Percentiles rank a stretch among this genome's conserved stretches.
Conservation (phyloP, 2,888 invertebrate genomes). For the Aromia moschata region DNA sequence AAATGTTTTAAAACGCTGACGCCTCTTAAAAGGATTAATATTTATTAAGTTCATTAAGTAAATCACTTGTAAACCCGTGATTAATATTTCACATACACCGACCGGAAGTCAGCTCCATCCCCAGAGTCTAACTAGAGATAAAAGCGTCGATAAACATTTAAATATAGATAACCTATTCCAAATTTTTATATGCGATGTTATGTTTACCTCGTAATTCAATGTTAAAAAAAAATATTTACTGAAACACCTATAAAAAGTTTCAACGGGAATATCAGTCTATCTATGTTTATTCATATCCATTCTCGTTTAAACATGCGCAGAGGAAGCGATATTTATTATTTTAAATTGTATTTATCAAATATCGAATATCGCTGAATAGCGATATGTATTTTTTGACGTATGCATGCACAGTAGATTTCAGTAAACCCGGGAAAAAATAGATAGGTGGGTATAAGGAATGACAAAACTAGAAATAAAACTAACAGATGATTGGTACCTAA, state of each 20-base stretch:
- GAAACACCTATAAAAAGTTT: not conserved
- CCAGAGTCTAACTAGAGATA: not conserved
- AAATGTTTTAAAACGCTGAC: too few species aligned
- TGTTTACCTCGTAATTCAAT: not conserved
- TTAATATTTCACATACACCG: not conserved
- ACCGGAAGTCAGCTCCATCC: not conserved
- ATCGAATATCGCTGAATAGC: too few species aligned
- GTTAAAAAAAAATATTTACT: not conserved
- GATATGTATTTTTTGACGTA: too few species aligned
- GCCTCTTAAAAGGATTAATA: not conserved
- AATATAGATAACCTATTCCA: slow-evolving; percentile 2
- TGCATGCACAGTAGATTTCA: too few species aligned
- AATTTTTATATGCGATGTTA: not conserved
- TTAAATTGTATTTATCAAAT: slow-evolving; percentile 1
- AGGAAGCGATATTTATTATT: not conserved
- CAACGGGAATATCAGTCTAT: not conserved
- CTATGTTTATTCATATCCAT: not conserved
- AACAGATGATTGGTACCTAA: too few species aligned
- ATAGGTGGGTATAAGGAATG: too few species aligned
- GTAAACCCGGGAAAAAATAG: too few species aligned
- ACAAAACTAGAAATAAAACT: too few species aligned
- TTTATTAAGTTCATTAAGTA: not conserved
- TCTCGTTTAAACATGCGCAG: not conserved
- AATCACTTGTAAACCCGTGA: not conserved
- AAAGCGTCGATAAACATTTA: not conserved